Percentiles rank a stretch among this genome's conserved stretches.
phyloP scores from a whole-genome alignment of 2,888 invertebrate genomes.

The Platypus cylindrus region DNA sequence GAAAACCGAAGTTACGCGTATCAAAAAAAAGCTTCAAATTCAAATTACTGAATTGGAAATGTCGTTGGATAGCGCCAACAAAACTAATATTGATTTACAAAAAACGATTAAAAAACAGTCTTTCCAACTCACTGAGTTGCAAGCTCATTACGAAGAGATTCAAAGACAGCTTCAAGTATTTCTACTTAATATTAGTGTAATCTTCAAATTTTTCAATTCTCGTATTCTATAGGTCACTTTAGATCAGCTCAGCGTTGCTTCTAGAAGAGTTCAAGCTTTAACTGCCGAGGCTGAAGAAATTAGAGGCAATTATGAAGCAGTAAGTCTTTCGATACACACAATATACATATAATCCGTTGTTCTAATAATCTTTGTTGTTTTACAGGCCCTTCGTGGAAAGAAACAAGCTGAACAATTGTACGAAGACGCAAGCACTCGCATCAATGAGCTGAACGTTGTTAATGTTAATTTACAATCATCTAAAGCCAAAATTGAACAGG shows the following conservation, averaged over 20 bases:
- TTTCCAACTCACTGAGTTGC: slow-evolving; percentile 79
- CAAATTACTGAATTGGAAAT: slow-evolving; percentile 95
- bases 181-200: neutral
- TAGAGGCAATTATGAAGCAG: slow-evolving; percentile 77
- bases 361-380: too few relatives aligned
- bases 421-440: slow-evolving; percentile 83
- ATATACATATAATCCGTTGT: too few relatives aligned
- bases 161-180: slow-evolving; percentile 82
- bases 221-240: slow-evolving; percentile 51
- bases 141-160: slow-evolving; percentile 91
- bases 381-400: slow-evolving; percentile 80
- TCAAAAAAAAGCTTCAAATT: slow-evolving; percentile 98
- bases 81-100: slow-evolving; percentile 93
- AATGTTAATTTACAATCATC: slow-evolving; percentile 90
- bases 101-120: slow-evolving; percentile 97
- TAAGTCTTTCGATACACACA: too few relatives aligned
- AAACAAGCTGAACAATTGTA: slow-evolving; percentile 79
- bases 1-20: slow-evolving; percentile 89
- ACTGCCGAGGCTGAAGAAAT: slow-evolving; percentile 94
- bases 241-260: slow-evolving; percentile 83
- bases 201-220: neutral
- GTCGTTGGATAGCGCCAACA: slow-evolving; percentile 94
- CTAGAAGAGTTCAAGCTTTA: slow-evolving; percentile 81
- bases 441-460: slow-evolving; percentile 88
- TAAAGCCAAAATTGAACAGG: slow-evolving; percentile 92